phyloP scores from a whole-genome alignment of 2,888 invertebrate species.

The Apodemia zela region DNA sequence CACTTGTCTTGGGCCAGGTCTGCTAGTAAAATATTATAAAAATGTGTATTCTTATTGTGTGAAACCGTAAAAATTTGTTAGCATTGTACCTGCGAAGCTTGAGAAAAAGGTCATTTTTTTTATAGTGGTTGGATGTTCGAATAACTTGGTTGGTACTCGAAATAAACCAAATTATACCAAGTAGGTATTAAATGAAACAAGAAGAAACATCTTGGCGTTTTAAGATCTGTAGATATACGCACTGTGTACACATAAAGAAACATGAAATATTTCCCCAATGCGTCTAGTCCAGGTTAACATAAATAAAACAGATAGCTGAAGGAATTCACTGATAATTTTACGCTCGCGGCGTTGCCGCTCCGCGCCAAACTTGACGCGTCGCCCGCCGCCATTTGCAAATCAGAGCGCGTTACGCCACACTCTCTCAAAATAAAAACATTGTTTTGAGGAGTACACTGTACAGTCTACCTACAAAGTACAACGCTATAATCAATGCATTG shows the following conservation, averaged over 20 bases:
- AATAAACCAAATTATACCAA: neutral
- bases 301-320: constrained; percentile 22
- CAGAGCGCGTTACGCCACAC: constrained; percentile 31
- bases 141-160: neutral
- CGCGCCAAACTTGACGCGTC: constrained; percentile 54
- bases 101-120: constrained; percentile 5
- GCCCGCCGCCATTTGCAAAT: constrained; percentile 36
- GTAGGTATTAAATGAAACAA: neutral
- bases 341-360: constrained; percentile 59
- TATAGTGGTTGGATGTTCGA: neutral
- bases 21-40: too few species aligned
- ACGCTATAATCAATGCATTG: constrained; percentile 19
- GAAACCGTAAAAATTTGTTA: too few species aligned
- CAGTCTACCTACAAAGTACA: constrained; percentile 7
- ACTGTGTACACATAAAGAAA: neutral
- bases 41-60: too few species aligned
- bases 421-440: constrained; percentile 27
- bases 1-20: too few species aligned
- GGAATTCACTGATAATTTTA: constrained; percentile 22
- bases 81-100: neutral
- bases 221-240: neutral
- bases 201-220: neutral
- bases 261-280: constrained; percentile 4
- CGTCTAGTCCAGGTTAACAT: constrained; percentile 19
- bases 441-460: constrained; percentile 18